These are phyloP conservation scores for Pipistrellus nathusii DNA, from an alignment of 2,797 vertebrate species.

Conservation along the genomic window DNA sequence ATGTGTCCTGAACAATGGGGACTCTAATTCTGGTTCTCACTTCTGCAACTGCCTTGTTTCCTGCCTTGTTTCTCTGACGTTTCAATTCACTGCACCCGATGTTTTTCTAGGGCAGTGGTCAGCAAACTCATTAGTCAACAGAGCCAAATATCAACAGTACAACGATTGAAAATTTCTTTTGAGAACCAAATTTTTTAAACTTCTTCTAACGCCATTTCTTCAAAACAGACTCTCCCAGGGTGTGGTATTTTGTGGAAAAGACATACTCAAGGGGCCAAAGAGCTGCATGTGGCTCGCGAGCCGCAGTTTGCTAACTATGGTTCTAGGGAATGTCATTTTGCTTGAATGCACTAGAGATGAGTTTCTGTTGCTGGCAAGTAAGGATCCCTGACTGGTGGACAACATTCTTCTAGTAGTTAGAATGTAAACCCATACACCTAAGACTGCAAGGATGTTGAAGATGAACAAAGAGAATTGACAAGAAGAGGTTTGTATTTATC, in stretches of 20 bases:
- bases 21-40: not conserved
- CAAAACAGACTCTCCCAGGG: too few relatives aligned
- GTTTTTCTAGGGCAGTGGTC: not conserved
- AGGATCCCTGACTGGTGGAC: not conserved
- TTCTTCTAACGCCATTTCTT: too few relatives aligned
- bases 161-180: too few relatives aligned
- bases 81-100: not conserved
- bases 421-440: not conserved
- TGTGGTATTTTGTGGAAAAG: too few relatives aligned
- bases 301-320: too few relatives aligned
- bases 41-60: not conserved
- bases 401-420: not conserved
- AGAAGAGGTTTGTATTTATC: not conserved
- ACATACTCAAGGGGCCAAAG: too few relatives aligned
- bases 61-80: not conserved
- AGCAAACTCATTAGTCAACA: too few relatives aligned
- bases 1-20: not conserved
- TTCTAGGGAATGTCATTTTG: not conserved
- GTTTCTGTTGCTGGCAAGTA: not conserved
- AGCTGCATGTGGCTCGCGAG: too few relatives aligned
- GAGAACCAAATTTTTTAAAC: too few relatives aligned
- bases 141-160: too few relatives aligned
- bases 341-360: not conserved
- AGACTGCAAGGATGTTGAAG: not conserved
- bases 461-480: not conserved